Evolutionary conservation across 2,113 vertebrate genomes (phyloP).

Genomic region (Ivindomyrus marchei): DNA sequence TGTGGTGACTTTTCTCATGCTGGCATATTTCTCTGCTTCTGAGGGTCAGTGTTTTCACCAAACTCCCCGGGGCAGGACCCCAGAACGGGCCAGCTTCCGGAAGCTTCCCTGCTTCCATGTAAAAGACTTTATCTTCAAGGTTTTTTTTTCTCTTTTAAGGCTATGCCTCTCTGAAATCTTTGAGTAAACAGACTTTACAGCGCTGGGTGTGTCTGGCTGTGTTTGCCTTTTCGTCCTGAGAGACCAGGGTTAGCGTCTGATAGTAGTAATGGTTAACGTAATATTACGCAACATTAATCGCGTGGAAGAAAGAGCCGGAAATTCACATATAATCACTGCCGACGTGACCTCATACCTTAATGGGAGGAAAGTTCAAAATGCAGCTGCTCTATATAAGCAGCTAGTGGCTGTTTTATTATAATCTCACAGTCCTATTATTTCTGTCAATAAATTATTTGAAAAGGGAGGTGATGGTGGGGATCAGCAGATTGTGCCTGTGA

Average conservation of each 20-base stretch:
- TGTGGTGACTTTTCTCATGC: not conserved
- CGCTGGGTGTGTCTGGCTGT: not conserved
- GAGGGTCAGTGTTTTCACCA: not conserved
- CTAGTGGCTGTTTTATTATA: not conserved
- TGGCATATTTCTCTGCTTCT: not conserved
- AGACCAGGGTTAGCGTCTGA: not conserved
- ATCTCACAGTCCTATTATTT: not conserved
- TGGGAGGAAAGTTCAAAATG: not conserved
- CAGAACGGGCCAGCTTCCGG: not conserved
- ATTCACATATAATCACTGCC: not conserved
- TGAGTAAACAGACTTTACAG: slow-evolving; percentile 5
- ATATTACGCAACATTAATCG: not conserved
- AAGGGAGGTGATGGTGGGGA: not conserved
- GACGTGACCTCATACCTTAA: not conserved
- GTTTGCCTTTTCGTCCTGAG: not conserved
- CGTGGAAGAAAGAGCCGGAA: not conserved
- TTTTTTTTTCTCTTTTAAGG: not conserved
- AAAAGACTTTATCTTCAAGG: not conserved
- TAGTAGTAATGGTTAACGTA: not conserved
- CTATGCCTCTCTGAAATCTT: not conserved
- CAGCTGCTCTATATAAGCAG: not conserved
- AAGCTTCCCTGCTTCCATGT: not conserved
- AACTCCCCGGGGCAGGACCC: not conserved
- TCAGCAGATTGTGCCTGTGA: not conserved
- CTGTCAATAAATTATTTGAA: not conserved